These are phyloP conservation scores for Mellivora capensis DNA, from an alignment of 2,113 vertebrate species.

Conservation along the genomic window DNA sequence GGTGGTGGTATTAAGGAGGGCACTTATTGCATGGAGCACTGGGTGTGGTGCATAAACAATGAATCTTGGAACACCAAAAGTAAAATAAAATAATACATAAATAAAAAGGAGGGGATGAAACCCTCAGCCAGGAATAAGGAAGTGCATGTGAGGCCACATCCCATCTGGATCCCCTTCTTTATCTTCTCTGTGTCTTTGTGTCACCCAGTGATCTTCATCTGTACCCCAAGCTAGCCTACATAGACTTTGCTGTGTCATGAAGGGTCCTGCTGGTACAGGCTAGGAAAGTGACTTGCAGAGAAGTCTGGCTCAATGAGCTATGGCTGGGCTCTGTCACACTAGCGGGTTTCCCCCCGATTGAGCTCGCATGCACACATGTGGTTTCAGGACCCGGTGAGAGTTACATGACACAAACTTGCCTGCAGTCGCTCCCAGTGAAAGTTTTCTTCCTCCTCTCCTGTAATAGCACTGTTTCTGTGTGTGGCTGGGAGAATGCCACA, in stretches of 20 bases:
- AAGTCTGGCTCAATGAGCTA: not conserved
- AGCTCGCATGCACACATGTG: accelerated
- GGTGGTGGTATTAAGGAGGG: no score
- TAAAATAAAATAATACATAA: no score
- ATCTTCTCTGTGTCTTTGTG: not conserved
- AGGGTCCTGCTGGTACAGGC: not conserved
- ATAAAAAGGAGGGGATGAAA: not conserved
- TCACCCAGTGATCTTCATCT: not conserved
- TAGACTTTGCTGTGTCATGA: not conserved
- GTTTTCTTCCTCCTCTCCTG: not conserved
- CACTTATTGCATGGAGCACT: no score
- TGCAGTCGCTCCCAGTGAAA: not conserved
- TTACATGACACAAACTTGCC: not conserved
- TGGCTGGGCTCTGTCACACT: not conserved
- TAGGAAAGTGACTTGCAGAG: not conserved
- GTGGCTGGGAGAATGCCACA: not conserved
- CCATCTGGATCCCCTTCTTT: not conserved
- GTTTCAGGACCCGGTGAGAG: not conserved
- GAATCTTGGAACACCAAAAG: no score
- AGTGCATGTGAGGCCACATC: accelerated
- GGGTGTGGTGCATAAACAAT: no score
- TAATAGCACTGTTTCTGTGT: not conserved
- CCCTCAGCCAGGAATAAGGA: not conserved
- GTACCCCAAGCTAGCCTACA: not conserved
- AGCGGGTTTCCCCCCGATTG: accelerated